Base-by-base conservation (phyloP, 2,797 vertebrate genomes). In the Brotula barbata region DNA sequence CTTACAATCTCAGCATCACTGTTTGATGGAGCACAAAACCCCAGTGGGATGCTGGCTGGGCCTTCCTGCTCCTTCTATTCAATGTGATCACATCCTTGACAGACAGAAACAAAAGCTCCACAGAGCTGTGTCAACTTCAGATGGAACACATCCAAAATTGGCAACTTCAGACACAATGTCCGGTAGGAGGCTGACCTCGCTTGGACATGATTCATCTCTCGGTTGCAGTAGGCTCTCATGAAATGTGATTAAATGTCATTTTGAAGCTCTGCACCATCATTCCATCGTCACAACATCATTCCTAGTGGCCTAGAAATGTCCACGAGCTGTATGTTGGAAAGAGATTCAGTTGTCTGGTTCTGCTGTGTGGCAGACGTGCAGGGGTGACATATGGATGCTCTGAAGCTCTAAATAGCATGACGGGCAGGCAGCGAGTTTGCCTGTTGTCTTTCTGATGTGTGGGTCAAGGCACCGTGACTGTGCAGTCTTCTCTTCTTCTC, bases 371-470 rank as follows among this genome's bases (percentile, higher is more conserved):
- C 76, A 49, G 77, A 73, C 46, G 66, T 68, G 64, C 34, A 23
- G 49, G 40, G 44, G 52, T 58, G 72, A 85, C 88, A 88, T 89
- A 91, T 88, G 88, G 83, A 69, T 74, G 71, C 85, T 86, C 83
- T 62, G 81, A 80, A 65, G 81, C 56, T 64, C 64, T 87, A 81
- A 90, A 83, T 82, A 75, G 73, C 79, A 71, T 75, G 79, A 85
- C 75, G 49, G 75, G 79, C 43, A 51, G 78, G 80, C 77, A 85
- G 75, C 85, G 82, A 89, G 81, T 84, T 78, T 85, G 73, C 74
- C 52, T 74, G 82, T 82, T 74, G 84, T 83, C 79, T 75, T 71
- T 75, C 59, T 73, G 76, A 81, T 75, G 77, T 81, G 81, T 81
- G 72, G 50, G 78, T 86, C 83, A 84, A 75, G 62, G 75, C 77